Percentiles rank a stretch among this genome's conserved stretches.
phyloP scores from a whole-genome alignment of 2,888 invertebrate genomes.

The Lordiphosa fenestrarum region DNA sequence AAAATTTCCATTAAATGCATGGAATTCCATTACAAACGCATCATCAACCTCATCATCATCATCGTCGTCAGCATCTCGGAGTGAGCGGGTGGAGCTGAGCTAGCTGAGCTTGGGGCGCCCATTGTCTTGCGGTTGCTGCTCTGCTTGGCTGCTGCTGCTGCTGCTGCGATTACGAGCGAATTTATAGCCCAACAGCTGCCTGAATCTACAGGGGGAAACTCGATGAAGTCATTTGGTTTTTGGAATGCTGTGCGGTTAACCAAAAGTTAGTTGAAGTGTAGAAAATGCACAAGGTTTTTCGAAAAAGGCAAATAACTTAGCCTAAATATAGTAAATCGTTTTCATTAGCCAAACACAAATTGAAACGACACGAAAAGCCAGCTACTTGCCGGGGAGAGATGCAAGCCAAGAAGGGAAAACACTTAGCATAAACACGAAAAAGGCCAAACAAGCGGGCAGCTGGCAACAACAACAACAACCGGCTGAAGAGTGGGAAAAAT shows the following conservation, averaged over 20 bases:
- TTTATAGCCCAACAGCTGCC: slow-evolving; percentile 4
- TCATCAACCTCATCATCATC: slow-evolving; percentile 31
- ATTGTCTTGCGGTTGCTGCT: slow-evolving; percentile 40
- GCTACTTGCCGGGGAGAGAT: neutral
- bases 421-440: slow-evolving; percentile 65
- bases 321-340: slow-evolving; percentile 39
- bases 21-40: slow-evolving; percentile 66
- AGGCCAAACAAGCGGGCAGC: slow-evolving; percentile 38
- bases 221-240: slow-evolving; percentile 34
- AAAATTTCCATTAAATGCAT: slow-evolving; percentile 75
- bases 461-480: slow-evolving; percentile 5
- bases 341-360: slow-evolving; percentile 72
- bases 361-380: slow-evolving; percentile 51
- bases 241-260: slow-evolving; percentile 8
- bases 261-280: too few species aligned
- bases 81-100: neutral
- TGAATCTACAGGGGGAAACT: slow-evolving; percentile 3
- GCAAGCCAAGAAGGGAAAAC: slow-evolving; percentile 30
- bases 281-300: neutral
- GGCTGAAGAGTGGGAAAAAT: slow-evolving; percentile 48
- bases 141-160: neutral
- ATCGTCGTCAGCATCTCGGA: neutral
- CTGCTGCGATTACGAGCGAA: slow-evolving; percentile 5
- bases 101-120: slow-evolving; percentile 24
- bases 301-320: slow-evolving; percentile 22